Base-by-base conservation (phyloP, 2,888 invertebrate species). In the Xestia sexstrigata region DNA sequence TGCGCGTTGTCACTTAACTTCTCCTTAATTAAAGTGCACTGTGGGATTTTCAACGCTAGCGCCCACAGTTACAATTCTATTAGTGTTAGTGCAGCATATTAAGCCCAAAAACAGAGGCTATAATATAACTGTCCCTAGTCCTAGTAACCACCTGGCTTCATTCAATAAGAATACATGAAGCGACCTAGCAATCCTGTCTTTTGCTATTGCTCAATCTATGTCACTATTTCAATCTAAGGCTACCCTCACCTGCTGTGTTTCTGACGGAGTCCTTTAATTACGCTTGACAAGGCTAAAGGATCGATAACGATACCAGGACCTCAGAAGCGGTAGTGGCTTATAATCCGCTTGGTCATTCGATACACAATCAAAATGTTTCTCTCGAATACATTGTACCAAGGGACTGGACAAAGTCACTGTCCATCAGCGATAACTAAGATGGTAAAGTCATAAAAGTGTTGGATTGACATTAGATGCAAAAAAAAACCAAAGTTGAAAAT, bases 181-280 rank as follows among this genome's bases (percentile, higher is more conserved):
- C 23, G 1, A 62, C 13, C 13, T 42, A 75, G 20, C n/a, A 0
- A 52, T 30, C 39, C 17, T 62, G 8, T 49, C 1, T n/a, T 42
- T 30, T 20, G 20, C 17, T 42, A 63, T 17, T 26, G 30, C n/a
- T 55, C 7, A 26, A 35, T 47, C 0, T 60, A 26, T 63, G 23
- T 6, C 23, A 23, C 47, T 17, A 68, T 58, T 81, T 76, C 42
- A 81, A 58, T 65, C 26, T 17, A 20, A n/a, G 0, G 7, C 52
- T 42, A 20, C 23, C 11, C 26, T 81, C 47, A 52, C 58, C 58
- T 42, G 26, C 30, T 15, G 55, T 49, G n/a, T 55, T 65, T 47
- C 52, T 71, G 70, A 52, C 67, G 35, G n/a, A 45, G 45, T 45
- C 49, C 63, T 60, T 74, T 82, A 82, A 74, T 82, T 74, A 82